A percentile compares a stretch with the other conserved stretches of the same genome.
These are phyloP conservation scores for Erebia palarica DNA, from an alignment of 2,888 invertebrate species.

Conservation along the genomic window DNA sequence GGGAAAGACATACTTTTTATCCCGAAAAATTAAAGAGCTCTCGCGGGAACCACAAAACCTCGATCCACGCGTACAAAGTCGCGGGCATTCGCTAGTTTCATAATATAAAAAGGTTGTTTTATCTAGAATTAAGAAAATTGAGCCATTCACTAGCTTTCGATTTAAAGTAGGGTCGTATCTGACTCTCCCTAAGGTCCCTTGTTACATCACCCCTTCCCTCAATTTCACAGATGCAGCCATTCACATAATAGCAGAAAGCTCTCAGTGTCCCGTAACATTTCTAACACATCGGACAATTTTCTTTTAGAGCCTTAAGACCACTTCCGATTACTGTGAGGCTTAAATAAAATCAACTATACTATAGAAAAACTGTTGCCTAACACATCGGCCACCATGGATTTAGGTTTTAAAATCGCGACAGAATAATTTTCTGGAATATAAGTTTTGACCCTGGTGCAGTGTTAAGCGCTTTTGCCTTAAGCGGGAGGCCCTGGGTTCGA, in stretches of 20 bases:
- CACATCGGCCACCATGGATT: neutral
- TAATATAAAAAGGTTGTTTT: neutral
- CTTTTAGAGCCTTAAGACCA: constrained; percentile 35
- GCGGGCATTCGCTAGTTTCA: neutral
- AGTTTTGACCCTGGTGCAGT: too few species aligned
- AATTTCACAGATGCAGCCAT: constrained; percentile 57
- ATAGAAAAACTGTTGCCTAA: neutral
- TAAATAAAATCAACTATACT: constrained; percentile 18
- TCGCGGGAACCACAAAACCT: too few species aligned
- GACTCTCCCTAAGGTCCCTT: constrained; percentile 1
- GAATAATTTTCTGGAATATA: too few species aligned
- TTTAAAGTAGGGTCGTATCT: neutral
- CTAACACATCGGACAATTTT: constrained; percentile 46
- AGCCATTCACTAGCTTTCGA: neutral
- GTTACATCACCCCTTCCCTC: constrained; percentile 51
- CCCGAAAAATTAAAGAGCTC: too few species aligned
- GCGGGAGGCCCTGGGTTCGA: too few species aligned
- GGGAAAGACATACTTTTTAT: too few species aligned
- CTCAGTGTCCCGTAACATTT: constrained; percentile 49
- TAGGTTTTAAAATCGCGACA: neutral
- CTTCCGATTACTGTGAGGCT: constrained; percentile 25
- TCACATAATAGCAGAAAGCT: constrained; percentile 59
- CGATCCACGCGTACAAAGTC: too few species aligned
- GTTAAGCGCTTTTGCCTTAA: too few species aligned
- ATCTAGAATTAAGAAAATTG: neutral